Evolutionary conservation across 2,888 invertebrate genomes (phyloP), one percentile per base, ranked within the genome.

Genomic region (Malthinus seriepunctatus): DNA sequence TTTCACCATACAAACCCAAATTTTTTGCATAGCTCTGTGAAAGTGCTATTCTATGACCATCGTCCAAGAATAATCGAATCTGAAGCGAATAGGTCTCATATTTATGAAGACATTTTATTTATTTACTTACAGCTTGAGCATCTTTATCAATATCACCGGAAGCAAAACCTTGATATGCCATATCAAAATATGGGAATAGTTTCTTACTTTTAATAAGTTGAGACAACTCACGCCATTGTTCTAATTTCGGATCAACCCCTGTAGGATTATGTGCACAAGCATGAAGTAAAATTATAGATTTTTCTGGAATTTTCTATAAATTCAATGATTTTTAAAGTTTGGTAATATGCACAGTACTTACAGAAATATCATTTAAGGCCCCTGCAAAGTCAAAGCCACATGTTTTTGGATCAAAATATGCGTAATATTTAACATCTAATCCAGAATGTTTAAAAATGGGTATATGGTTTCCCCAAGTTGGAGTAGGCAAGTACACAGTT

Each of bases 251-350:
- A 80, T 96, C 96, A 2, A 96, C 94, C 10, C 96, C 96, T 23
- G 98, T 99, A 9, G 98, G 98, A 82, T 99, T 98, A 80, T 98
- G 98, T 6, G 98, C 97, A 80, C 97, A 98, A 1, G 97, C 97
- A 77, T 98, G 98, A 35, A 99, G 80, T 56, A 99, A 80, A 68
- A 99, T 88, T 8, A 97, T 86, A 0, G 97, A 91, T 49, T 88
- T 88, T 73, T 92, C 90, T 0, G 97, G 97, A 44, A 97, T 95
- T 85, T 93, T 93, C 93, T 95, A 79, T 11, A 49, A 33, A 11
- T 8, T 32, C 9, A 4, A 15, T 5, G 23, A 23, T 23, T 23
- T 23, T 23, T 3, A 3, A 23, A 23, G 23, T 23, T 23, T 23
- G 23, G 2, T 23, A 23, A 2, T 23, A 5, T 5, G 3, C 23